phyloP scores from a whole-genome alignment of 2,888 invertebrate species.

The Apamea crenata region DNA sequence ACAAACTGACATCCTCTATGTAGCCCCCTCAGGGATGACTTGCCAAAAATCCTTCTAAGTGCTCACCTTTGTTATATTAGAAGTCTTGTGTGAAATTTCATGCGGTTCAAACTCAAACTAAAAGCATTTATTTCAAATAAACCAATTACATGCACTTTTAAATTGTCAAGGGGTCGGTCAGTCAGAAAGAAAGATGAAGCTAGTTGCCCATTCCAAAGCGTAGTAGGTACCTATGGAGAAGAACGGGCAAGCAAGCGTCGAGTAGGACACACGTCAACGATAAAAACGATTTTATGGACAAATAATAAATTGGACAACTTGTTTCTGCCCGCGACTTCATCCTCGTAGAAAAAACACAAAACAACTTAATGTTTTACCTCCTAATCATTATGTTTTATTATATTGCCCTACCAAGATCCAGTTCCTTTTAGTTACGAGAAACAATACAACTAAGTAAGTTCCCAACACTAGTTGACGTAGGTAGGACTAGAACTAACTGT shows the following conservation, averaged over 20 bases:
- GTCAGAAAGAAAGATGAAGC: too few species aligned
- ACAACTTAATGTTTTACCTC: not conserved
- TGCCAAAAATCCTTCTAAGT: not conserved
- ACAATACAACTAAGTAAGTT: slow-evolving; percentile 11
- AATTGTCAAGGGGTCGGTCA: too few species aligned
- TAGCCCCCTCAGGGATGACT: not conserved
- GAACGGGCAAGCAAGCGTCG: not conserved
- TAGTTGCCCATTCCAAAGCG: too few species aligned
- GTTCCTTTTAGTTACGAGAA: not conserved
- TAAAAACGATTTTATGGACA: not conserved
- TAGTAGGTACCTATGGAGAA: too few species aligned
- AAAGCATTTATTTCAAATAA: too few species aligned
- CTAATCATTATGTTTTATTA: not conserved
- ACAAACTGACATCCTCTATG: not conserved
- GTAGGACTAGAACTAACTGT: slow-evolving; percentile 20
- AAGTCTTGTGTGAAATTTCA: not conserved
- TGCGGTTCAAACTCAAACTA: too few species aligned
- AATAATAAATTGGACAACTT: not conserved
- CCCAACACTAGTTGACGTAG: not conserved
- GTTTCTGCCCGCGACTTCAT: too few species aligned
- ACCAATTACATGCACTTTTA: too few species aligned
- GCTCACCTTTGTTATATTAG: not conserved
- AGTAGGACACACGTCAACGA: too few species aligned
- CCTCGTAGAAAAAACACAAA: too few species aligned
- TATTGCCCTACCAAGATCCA: not conserved